Conservation (phyloP, 2,888 invertebrate species). For the Apocheima hispidaria region DNA sequence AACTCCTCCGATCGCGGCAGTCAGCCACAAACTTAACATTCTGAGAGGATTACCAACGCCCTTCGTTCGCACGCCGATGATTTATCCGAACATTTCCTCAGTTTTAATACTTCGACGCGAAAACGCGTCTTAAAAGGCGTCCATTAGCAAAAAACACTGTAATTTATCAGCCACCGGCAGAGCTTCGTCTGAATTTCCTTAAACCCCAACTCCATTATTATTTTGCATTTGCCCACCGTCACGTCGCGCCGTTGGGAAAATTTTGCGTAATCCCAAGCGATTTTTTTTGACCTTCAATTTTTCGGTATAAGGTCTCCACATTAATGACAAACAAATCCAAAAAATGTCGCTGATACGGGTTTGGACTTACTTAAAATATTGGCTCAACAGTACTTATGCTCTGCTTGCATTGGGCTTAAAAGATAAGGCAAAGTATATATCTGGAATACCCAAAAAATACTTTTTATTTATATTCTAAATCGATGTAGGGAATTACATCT, state of each 20-base stretch:
- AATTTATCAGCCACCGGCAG: constrained; percentile 78
- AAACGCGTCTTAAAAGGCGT: constrained; percentile 59
- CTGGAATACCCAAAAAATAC: too few species aligned
- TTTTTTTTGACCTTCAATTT: constrained; percentile 57
- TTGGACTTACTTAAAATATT: background rate
- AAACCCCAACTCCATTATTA: constrained; percentile 76
- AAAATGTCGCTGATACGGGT: background rate
- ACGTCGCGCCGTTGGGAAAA: constrained; percentile 52
- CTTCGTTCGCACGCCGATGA: constrained; percentile 35
- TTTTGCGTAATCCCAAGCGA: constrained; percentile 72
- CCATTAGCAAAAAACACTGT: constrained; percentile 77
- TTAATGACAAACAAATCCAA: constrained; percentile 12
- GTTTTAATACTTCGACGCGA: constrained; percentile 54
- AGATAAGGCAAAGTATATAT: too few species aligned
- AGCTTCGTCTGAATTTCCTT: constrained; percentile 64
- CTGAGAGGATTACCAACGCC: constrained; percentile 19
- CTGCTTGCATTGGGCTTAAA: too few species aligned
- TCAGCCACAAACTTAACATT: background rate
- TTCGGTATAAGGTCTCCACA: constrained; percentile 28
- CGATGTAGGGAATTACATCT: too few species aligned
- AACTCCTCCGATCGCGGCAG: background rate
- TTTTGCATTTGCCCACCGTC: constrained; percentile 70
- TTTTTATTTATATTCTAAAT: too few species aligned
- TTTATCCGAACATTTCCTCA: constrained; percentile 39
- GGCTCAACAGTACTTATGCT: background rate